phyloP scores from a whole-genome alignment of 1,140 invertebrate genomes.

The Megathymus violae region DNA sequence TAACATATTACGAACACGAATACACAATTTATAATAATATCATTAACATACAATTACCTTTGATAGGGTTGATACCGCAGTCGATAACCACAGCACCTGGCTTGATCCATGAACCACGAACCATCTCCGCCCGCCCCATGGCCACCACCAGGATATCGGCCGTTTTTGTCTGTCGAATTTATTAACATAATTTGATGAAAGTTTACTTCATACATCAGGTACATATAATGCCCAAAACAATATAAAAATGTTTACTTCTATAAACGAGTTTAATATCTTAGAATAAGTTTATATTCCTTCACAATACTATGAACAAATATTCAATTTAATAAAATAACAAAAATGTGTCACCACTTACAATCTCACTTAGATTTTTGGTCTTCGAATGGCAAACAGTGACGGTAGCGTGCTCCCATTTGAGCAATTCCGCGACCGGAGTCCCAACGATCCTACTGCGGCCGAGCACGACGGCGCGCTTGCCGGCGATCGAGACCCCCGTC shows the following conservation, averaged over 20 bases:
- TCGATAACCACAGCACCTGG: constrained; percentile 99
- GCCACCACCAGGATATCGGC: constrained; percentile 99
- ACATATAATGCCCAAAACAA: too few species aligned
- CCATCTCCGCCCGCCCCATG: constrained; percentile 95
- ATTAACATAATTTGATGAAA: constrained; percentile 22
- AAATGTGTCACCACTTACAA: constrained; percentile 83
- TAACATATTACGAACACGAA: too few species aligned
- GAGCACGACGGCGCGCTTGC: constrained; percentile 95
- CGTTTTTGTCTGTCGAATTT: constrained; percentile 80
- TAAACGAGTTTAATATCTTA: too few species aligned
- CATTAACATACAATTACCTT: too few species aligned
- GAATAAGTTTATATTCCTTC: too few species aligned
- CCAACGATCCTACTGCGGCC: constrained; percentile 99
- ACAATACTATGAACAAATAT: too few species aligned
- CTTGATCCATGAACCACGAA: constrained; percentile 98
- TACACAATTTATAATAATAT: too few species aligned
- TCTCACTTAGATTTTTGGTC: constrained; percentile 92
- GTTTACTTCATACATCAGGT: too few species aligned
- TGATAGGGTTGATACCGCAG: constrained; percentile 98
- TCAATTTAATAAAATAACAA: constrained; percentile 24
- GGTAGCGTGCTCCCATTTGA: constrained; percentile 98
- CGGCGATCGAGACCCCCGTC: constrained; percentile 91
- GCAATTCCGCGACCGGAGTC: constrained; percentile 95
- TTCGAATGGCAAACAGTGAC: constrained; percentile 98
- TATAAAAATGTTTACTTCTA: too few species aligned